Evolutionary conservation across 2,113 vertebrate species (phyloP).

Genomic region (Mustela lutreola): DNA sequence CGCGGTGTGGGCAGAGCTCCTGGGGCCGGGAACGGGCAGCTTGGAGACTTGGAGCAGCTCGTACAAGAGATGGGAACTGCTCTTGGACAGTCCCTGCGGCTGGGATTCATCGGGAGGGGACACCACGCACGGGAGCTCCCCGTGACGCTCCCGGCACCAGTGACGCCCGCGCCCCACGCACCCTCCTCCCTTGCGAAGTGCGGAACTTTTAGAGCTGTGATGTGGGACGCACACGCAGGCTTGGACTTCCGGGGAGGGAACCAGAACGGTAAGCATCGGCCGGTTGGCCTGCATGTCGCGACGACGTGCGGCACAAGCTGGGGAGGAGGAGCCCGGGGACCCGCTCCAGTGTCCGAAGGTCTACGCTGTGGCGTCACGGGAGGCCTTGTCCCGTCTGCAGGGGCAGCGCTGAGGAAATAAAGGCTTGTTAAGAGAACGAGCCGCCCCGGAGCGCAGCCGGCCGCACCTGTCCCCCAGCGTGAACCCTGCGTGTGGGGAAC

Average conservation of each 20-base stretch:
- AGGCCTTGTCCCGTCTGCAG: neutral
- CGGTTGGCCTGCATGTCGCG: no score
- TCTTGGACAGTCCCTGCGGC: neutral
- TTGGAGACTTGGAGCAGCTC: no score
- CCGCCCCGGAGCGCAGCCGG: accelerated
- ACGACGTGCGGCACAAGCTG: neutral
- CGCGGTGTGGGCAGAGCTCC: neutral
- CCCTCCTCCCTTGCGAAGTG: neutral
- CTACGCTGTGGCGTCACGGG: no score
- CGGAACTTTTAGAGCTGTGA: neutral
- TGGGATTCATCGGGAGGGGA: neutral
- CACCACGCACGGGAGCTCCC: neutral
- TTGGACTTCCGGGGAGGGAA: neutral
- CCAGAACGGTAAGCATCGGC: neutral
- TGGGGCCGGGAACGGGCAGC: neutral
- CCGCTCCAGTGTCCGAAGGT: no score
- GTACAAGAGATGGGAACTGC: neutral
- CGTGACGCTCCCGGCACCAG: accelerated
- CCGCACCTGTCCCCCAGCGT: no score
- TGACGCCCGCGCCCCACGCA: no score
- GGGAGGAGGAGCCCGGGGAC: no score
- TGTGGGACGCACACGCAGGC: neutral
- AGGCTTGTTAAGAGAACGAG: neutral
- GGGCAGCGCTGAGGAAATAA: neutral
- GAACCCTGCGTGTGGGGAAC: neutral